These are phyloP conservation scores for Galeopterus variegatus DNA, from an alignment of 2,113 vertebrate genomes.

Conservation along the genomic window DNA sequence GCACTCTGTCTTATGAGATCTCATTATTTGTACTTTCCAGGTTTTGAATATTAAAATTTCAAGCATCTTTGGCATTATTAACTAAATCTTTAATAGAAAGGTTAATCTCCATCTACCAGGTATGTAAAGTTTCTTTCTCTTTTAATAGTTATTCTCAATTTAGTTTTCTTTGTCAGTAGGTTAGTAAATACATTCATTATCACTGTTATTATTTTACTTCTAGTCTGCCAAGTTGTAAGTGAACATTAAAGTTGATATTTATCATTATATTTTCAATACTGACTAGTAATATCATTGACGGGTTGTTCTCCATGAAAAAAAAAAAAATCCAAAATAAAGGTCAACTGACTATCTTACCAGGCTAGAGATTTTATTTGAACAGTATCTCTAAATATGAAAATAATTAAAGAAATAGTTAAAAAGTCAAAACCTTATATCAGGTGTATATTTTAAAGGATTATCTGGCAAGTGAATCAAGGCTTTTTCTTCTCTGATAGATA, in stretches of 20 bases:
- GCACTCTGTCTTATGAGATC: too few relatives aligned
- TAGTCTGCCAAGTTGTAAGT: not conserved
- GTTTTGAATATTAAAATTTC: not conserved
- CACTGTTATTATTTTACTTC: not conserved
- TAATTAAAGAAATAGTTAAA: not conserved
- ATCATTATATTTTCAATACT: not conserved
- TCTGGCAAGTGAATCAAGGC: not conserved
- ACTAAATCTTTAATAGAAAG: not conserved
- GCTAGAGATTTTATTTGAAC: not conserved
- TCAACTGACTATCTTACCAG: not conserved
- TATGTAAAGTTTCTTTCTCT: not conserved
- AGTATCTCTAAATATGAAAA: not conserved
- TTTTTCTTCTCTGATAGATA: not conserved
- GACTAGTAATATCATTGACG: not conserved
- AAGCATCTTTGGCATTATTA: not conserved
- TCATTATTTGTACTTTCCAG: too few relatives aligned
- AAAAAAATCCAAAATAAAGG: not conserved
- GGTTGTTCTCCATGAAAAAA: not conserved
- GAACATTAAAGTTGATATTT: not conserved
- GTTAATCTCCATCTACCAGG: not conserved
- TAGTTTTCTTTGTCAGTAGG: not conserved
- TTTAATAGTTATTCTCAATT: not conserved
- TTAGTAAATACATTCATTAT: not conserved
- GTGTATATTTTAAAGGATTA: not conserved
- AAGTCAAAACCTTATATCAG: not conserved